phyloP scores from a whole-genome alignment of 1,140 invertebrate genomes.

The Drosophila biarmipes region DNA sequence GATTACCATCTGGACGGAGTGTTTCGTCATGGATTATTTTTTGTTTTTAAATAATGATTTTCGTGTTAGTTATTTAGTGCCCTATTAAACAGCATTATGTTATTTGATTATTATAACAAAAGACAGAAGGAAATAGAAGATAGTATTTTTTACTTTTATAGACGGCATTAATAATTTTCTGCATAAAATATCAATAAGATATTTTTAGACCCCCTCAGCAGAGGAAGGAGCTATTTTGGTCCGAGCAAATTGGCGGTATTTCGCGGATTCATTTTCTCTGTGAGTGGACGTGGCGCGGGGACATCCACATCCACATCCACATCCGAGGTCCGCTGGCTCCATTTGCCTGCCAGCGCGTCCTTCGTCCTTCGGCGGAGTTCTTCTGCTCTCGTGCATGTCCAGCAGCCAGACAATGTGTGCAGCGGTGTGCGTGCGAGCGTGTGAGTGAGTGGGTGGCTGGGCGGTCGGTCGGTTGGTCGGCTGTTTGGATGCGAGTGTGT shows the following conservation, averaged over 20 bases:
- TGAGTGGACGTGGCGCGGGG: background rate
- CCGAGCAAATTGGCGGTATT: background rate
- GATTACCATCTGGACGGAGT: too few species aligned
- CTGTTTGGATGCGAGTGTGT: background rate
- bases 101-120: too few species aligned
- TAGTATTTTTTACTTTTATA: too few species aligned
- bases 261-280: conserved; percentile 1
- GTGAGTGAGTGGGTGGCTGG: conserved; percentile 8
- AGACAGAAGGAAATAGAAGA: too few species aligned
- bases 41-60: too few species aligned
- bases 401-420: conserved; percentile 56
- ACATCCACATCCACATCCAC: background rate
- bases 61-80: too few species aligned
- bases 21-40: too few species aligned
- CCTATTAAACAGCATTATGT: too few species aligned
- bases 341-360: conserved; percentile 29
- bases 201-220: background rate
- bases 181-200: background rate
- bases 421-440: conserved; percentile 5
- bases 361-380: conserved; percentile 28
- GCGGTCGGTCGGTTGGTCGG: too few species aligned
- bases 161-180: background rate
- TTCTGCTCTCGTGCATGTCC: conserved; percentile 39
- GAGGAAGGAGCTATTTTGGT: conserved; percentile 1
- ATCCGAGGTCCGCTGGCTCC: conserved; percentile 17